phyloP scores from a whole-genome alignment of 2,113 vertebrate genomes.

The Bubalus kerabau region DNA sequence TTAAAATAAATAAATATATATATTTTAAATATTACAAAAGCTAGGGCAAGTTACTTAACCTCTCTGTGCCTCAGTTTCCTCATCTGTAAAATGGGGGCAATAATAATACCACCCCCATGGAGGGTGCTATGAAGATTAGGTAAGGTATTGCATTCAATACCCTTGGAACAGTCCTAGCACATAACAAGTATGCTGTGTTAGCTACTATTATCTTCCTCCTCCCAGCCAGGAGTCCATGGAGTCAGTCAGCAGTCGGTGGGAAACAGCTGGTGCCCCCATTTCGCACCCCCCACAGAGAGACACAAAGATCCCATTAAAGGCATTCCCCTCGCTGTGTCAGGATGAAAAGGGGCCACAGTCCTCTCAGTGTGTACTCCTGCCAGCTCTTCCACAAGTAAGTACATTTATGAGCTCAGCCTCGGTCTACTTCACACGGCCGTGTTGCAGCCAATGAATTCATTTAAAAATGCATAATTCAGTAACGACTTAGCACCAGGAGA shows the following conservation, averaged over 20 bases:
- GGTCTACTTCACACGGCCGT: not conserved
- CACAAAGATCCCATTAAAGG: not conserved
- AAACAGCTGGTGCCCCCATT: not conserved
- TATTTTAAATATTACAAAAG: not conserved
- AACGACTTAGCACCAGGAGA: not conserved
- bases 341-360: not conserved
- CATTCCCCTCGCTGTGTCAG: not conserved
- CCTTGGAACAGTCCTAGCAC: not conserved
- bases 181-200: not conserved
- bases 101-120: not conserved
- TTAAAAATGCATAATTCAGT: constrained; percentile 23
- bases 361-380: not conserved
- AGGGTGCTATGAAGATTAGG: not conserved
- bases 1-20: not conserved
- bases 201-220: not conserved
- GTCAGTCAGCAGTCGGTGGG: not conserved
- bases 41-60: not conserved
- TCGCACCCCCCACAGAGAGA: not conserved
- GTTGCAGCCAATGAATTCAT: not conserved
- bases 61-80: not conserved
- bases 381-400: not conserved
- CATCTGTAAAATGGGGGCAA: not conserved
- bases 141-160: not conserved
- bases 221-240: not conserved
- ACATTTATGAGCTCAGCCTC: not conserved